Conservation (phyloP, 2,113 vertebrate genomes). For the Electrona antarctica region DNA sequence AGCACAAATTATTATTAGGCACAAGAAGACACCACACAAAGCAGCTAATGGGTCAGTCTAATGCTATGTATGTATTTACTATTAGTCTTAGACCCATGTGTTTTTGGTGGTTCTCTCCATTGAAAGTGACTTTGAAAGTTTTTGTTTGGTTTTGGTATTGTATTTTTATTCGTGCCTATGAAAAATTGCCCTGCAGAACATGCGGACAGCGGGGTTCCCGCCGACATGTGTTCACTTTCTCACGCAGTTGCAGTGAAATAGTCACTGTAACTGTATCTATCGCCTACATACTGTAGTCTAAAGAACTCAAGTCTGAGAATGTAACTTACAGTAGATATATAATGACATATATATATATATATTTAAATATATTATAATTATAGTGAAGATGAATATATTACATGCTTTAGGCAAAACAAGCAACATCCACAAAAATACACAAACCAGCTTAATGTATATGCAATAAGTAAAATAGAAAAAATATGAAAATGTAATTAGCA, state of each 20-base stretch:
- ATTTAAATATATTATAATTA: constrained; percentile 70
- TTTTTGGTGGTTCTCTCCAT: constrained; percentile 37
- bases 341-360: constrained; percentile 46
- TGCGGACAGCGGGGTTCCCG: constrained; percentile 32
- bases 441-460: constrained; percentile 77
- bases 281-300: constrained; percentile 60
- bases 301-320: constrained; percentile 76
- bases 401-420: constrained; percentile 57
- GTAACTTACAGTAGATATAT: constrained; percentile 59
- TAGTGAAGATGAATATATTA: constrained; percentile 68
- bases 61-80: neutral
- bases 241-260: constrained; percentile 48
- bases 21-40: constrained; percentile 59
- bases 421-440: constrained; percentile 49
- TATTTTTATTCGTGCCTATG: constrained; percentile 53
- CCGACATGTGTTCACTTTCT: constrained; percentile 45
- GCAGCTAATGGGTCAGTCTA: neutral
- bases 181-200: constrained; percentile 45
- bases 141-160: constrained; percentile 25
- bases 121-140: constrained; percentile 29
- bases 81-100: neutral
- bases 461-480: constrained; percentile 71
- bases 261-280: constrained; percentile 65
- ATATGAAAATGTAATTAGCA: constrained; percentile 2
- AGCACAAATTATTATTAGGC: constrained; percentile 77